Evolutionary conservation across 2,888 invertebrate species (phyloP).

Genomic region (Leptinotarsa tumamoca): DNA sequence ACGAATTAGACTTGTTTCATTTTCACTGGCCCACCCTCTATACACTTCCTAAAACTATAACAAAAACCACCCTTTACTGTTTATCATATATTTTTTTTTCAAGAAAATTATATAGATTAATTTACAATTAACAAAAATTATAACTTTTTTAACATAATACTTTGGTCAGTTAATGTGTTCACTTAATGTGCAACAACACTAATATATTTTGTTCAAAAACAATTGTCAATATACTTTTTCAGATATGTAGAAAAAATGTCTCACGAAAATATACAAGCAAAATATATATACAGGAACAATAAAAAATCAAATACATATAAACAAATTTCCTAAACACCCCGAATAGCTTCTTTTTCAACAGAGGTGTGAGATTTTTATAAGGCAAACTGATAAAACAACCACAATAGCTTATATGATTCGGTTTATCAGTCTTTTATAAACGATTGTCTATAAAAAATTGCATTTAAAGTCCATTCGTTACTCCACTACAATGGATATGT

Average conservation of each 20-base stretch:
- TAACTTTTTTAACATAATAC: constrained; percentile 33
- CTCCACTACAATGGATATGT: constrained; percentile 1
- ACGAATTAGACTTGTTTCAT: no score
- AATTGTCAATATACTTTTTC: neutral
- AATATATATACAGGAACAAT: constrained; percentile 6
- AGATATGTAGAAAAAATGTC: constrained; percentile 4
- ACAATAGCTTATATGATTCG: constrained; percentile 28
- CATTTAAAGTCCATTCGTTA: constrained; percentile 17
- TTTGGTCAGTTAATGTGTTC: constrained; percentile 35
- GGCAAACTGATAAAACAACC: constrained; percentile 9
- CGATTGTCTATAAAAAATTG: constrained; percentile 32
- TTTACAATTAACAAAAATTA: constrained; percentile 28
- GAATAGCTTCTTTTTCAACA: neutral
- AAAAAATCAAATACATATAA: neutral
- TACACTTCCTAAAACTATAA: constrained; percentile 13
- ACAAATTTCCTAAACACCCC: constrained; percentile 7
- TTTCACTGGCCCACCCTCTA: neutral
- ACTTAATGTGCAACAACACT: constrained; percentile 32
- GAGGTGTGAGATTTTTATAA: constrained; percentile 20
- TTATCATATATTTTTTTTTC: constrained; percentile 28
- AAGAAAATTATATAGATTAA: constrained; percentile 24
- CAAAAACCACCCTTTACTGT: constrained; percentile 15
- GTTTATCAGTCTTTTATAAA: constrained; percentile 33
- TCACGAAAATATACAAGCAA: constrained; percentile 4
- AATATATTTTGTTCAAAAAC: constrained; percentile 25